Conservation (phyloP, 2,797 vertebrate species). For the Lemur catta region DNA sequence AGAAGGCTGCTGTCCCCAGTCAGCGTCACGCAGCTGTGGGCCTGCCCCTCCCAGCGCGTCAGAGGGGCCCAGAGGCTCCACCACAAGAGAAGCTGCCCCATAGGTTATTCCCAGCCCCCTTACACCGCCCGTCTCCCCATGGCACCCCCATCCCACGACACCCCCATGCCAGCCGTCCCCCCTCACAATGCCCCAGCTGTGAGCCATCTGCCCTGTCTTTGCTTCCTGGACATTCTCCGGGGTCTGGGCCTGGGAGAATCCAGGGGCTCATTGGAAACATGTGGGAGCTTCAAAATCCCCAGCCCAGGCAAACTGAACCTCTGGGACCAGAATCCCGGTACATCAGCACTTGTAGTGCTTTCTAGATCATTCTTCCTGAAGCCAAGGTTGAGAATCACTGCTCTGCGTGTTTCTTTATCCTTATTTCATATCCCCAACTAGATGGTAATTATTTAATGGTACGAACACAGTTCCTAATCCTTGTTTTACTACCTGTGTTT, state of each 20-base stretch:
- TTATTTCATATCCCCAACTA: not conserved
- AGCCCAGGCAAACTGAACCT: accelerated
- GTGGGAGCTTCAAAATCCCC: not conserved
- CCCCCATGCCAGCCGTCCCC: too few relatives aligned
- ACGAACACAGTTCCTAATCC: accelerated
- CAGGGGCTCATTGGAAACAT: too few relatives aligned
- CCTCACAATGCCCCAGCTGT: accelerated
- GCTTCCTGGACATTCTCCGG: not conserved
- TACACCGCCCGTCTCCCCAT: accelerated
- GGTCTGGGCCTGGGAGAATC: not conserved
- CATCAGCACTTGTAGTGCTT: accelerated
- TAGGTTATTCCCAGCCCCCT: too few relatives aligned
- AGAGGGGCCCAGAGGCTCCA: accelerated
- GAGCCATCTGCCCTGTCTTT: accelerated
- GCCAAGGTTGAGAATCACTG: not conserved
- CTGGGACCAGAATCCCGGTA: not conserved
- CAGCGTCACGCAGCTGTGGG: not conserved
- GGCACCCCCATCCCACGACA: too few relatives aligned
- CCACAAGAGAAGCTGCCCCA: accelerated
- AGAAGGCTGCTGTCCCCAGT: not conserved
- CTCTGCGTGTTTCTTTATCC: accelerated
- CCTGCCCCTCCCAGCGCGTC: not conserved
- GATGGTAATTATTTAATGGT: accelerated
- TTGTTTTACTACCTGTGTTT: accelerated
- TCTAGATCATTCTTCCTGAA: accelerated